Evolutionary conservation across 2,888 invertebrate genomes (phyloP).

Genomic region (Eupeodes luniger): DNA sequence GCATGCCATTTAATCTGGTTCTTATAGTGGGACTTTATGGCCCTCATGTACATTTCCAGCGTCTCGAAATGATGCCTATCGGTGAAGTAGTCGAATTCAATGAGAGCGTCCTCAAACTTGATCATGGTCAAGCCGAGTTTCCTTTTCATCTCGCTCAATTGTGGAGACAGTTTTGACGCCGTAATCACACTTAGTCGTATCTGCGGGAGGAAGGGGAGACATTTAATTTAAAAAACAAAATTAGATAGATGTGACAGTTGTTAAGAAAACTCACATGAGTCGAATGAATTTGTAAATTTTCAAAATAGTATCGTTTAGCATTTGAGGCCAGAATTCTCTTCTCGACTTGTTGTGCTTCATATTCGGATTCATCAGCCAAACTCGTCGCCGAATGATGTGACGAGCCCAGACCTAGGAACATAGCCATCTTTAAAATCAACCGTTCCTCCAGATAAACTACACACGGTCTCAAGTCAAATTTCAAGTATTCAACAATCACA

Average conservation of each 20-base stretch:
- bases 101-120: slow-evolving; percentile 97
- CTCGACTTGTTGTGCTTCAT: slow-evolving; percentile 91
- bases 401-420: slow-evolving; percentile 87
- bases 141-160: slow-evolving; percentile 92
- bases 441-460: slow-evolving; percentile 95
- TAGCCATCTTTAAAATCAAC: slow-evolving; percentile 89
- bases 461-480: slow-evolving; percentile 92
- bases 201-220: slow-evolving; percentile 82
- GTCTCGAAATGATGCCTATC: slow-evolving; percentile 96
- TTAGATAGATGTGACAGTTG: background rate
- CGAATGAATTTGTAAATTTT: slow-evolving; percentile 90
- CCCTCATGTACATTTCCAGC: slow-evolving; percentile 91
- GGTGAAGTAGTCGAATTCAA: slow-evolving; percentile 95
- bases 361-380: slow-evolving; percentile 90
- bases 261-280: slow-evolving; percentile 86
- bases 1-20: slow-evolving; percentile 97
- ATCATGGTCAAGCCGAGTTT: slow-evolving; percentile 94
- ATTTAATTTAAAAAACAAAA: background rate
- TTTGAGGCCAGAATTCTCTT: slow-evolving; percentile 92
- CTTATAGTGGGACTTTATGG: slow-evolving; percentile 94
- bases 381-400: slow-evolving; percentile 87
- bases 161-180: slow-evolving; percentile 90
- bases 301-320: slow-evolving; percentile 94
- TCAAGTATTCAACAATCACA: slow-evolving; percentile 94
- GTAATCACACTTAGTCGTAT: slow-evolving; percentile 96